Percentiles rank a stretch among this genome's conserved stretches.
phyloP scores from a whole-genome alignment of 2,797 vertebrate genomes.

The Loriculus beryllinus region DNA sequence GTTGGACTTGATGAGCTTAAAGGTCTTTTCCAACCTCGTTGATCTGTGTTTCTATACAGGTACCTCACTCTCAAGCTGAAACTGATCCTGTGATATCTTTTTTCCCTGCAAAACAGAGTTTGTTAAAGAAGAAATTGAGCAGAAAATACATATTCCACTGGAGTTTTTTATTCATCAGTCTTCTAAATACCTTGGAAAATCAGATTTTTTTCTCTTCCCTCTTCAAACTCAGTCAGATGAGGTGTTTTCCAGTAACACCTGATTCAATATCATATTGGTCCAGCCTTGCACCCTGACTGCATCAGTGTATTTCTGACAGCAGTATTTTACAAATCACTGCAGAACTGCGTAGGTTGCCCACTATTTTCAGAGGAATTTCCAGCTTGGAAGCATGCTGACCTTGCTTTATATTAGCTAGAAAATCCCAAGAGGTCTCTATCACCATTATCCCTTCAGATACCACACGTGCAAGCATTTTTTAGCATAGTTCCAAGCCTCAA shows the following conservation, averaged over 20 bases:
- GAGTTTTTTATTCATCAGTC: neutral
- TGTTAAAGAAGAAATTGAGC: neutral
- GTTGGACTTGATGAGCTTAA: neutral
- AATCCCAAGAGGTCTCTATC: neutral
- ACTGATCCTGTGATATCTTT: neutral
- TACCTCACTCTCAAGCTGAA: neutral
- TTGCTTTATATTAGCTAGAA: neutral
- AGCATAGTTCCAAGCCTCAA: slow-evolving; percentile 44
- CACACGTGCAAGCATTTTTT: slow-evolving; percentile 20
- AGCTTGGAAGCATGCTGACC: neutral
- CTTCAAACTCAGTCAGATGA: neutral
- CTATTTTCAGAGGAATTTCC: neutral
- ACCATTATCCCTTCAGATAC: neutral
- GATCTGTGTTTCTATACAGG: neutral
- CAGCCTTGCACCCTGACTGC: neutral
- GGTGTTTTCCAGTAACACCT: neutral
- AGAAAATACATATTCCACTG: neutral
- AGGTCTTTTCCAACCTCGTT: neutral
- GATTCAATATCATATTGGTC: neutral
- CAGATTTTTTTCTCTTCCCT: neutral
- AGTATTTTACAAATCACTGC: neutral
- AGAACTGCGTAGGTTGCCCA: neutral
- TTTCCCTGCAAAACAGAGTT: neutral
- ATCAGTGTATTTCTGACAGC: neutral
- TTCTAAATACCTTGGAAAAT: neutral